Base-by-base conservation (phyloP, 2,888 invertebrate genomes). In the Ernsta delagoae region DNA sequence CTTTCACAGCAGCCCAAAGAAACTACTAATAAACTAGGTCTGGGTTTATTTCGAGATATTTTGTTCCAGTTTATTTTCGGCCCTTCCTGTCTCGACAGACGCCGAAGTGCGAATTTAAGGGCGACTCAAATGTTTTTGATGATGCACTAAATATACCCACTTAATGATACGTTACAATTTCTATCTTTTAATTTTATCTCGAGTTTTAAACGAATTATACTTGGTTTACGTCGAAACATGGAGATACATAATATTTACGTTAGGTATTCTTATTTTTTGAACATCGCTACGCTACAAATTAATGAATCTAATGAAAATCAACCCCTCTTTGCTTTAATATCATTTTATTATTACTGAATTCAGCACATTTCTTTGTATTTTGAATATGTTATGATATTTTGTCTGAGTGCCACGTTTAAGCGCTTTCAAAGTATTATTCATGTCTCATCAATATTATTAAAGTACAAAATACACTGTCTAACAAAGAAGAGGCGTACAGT, bases 61-160 rank as follows among this genome's bases (percentile, higher is more conserved):
- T 90, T 87, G 90, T 89, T 86, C 85, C 87, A 85, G 85, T 89
- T 87, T 92, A 91, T 92, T 91, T 87, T 86, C 74, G 87, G 87
- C 86, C 86, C 84, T 90, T 91, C 90, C 90, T 89, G 89, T 89
- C 87, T 82, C 85, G 82, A 74, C 83, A 80, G 79, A 82, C 85
- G 86, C 84, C 87, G 63, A 53, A 69, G 87, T 91, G 92, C 91
- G 85, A 92, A 92, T 92, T 86, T 89, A 90, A 92, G 90, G 90
- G 87, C 88, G 80, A 74, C 78, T 78, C 74, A 78, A 71, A 71
- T 60, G 41, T 60, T 43, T 59, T 45, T 61, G 63, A 72, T 73
- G 72, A 65, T 63, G 67, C 59, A 72, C 67, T 65, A 70, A 71
- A 73, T 70, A 67, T 70, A 61, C 24, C 59, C 9, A 61, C 65